phyloP scores from a whole-genome alignment of 2,888 invertebrate species.

The Sminthurinus aureus region DNA sequence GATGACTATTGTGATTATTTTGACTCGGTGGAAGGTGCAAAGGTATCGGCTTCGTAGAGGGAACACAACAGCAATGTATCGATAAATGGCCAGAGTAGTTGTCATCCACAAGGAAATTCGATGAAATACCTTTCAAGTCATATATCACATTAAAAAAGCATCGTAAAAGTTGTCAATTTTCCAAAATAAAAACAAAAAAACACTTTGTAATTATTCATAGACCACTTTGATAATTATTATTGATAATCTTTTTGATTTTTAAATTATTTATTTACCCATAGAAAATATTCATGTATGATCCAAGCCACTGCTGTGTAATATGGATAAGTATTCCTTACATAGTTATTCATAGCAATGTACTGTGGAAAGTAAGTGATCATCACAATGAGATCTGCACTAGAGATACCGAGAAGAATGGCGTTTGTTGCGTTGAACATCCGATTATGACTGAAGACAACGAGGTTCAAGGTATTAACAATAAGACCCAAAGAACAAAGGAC shows the following conservation, averaged over 20 bases:
- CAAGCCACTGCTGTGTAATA: not conserved
- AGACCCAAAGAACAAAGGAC: not conserved
- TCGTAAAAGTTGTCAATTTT: no score
- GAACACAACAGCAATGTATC: not conserved
- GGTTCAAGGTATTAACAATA: not conserved
- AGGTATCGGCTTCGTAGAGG: not conserved
- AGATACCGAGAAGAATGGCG: not conserved
- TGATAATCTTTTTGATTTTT: no score
- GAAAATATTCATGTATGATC: conserved; percentile 3
- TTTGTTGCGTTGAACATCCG: not conserved
- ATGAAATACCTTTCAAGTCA: not conserved
- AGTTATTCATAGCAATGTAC: not conserved
- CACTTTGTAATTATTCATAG: no score
- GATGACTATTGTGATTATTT: not conserved
- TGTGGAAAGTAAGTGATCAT: not conserved
- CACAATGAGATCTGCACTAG: not conserved
- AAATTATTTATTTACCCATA: conserved; percentile 6
- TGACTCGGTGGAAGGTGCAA: not conserved
- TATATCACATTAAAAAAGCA: no score
- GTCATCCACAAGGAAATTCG: not conserved
- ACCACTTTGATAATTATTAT: no score
- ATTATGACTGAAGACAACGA: not conserved
- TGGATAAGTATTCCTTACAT: not conserved
- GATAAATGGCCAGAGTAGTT: not conserved
- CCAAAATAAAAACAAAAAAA: no score